Evolutionary conservation across 2,888 invertebrate genomes (phyloP), one percentile per base, ranked within the genome.

Genomic region (Chrysolina oricalcia): DNA sequence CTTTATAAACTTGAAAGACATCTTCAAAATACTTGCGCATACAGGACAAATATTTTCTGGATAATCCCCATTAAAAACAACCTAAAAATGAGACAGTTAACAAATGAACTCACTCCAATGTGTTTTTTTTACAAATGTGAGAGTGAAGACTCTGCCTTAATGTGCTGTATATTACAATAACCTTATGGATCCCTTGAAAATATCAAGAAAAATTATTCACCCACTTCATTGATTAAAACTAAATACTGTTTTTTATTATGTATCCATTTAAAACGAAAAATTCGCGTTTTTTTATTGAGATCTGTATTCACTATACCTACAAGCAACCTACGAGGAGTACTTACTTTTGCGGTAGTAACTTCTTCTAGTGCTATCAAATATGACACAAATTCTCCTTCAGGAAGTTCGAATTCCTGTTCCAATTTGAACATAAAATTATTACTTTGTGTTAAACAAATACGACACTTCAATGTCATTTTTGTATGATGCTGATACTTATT

Each of bases 21-120:
- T 79, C 72, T 78, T 78, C 50, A 79, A 65, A 6, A 79, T 50
- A 68, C 76, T 76, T 19, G 76, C 70, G 67, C 79, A 79, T 43
- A 78, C 66, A 11, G 78, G 77, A 23, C 79, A 79, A 43, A 79
- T 79, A 27, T 69, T 70, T 70, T 76, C 68, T 21, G 79, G 79
- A 64, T 72, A 74, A 0, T 74, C 40, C 35, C 65, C 73, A 19
- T 72, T 70, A 8, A 74, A 10, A 48, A 73, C 64, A 41, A 79
- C 72, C 79, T 79, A n/a, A 72, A 75, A 75, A 11, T 40, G 11
- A 53, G 41, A 65, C 46, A 27, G 17, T 62, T 63, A 50, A 21
- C 15, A 48, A 15, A 21, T 56, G 41, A 64, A 62, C 17, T 9
- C 6, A 6, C n/a, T 56, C 8, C 48, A 48, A 48, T 17, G 21